phyloP scores from a whole-genome alignment of 2,113 vertebrate genomes.

The Pterocles burchelli region DNA sequence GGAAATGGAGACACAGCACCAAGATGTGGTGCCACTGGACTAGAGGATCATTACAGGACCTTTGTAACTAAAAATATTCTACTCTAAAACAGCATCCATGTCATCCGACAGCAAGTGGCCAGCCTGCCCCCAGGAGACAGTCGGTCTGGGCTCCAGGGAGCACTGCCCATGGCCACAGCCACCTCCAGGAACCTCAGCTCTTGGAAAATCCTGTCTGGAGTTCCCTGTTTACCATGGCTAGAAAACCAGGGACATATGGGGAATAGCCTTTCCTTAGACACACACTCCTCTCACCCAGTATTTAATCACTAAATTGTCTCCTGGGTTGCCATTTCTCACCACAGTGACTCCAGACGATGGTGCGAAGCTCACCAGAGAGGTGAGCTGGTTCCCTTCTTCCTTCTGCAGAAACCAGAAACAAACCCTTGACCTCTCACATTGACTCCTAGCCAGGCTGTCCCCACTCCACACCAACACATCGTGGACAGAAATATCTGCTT shows the following conservation, averaged over 20 bases:
- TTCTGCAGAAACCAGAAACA: neutral
- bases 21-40: neutral
- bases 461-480: rapidly evolving
- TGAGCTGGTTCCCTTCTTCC: neutral
- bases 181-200: neutral
- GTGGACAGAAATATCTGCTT: neutral
- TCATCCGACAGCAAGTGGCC: rapidly evolving
- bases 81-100: neutral
- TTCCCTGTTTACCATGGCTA: neutral
- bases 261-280: neutral
- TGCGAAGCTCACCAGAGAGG: neutral
- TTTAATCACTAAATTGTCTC: neutral
- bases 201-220: neutral
- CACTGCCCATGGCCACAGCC: neutral
- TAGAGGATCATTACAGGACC: neutral
- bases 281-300: neutral
- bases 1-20: neutral
- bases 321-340: neutral
- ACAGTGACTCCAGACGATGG: rapidly evolving
- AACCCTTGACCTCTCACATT: neutral
- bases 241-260: rapidly evolving
- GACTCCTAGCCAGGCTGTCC: neutral
- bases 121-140: neutral
- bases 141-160: neutral
- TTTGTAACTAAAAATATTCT: neutral